Conservation (phyloP, 2,888 invertebrate species). For the Zele albiditarsus region DNA sequence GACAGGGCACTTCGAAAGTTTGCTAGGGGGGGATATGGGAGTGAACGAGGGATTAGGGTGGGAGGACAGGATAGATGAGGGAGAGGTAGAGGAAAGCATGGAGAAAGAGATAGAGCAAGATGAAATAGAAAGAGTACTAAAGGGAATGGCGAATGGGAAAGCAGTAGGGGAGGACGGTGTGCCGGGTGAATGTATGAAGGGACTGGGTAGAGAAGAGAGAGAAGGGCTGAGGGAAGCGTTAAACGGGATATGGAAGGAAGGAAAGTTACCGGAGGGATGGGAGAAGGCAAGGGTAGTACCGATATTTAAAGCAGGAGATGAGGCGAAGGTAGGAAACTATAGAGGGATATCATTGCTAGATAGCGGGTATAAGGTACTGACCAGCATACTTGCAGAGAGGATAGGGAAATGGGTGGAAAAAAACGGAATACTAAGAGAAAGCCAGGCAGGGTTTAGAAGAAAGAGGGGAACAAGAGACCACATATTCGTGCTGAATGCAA, state of each 20-base stretch:
- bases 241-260: slow-evolving; percentile 14
- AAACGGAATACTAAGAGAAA: neutral
- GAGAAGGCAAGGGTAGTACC: slow-evolving; percentile 31
- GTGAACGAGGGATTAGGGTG: slow-evolving; percentile 14
- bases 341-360: slow-evolving; percentile 30
- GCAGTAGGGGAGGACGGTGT: slow-evolving; percentile 33
- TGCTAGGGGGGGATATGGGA: slow-evolving; percentile 18
- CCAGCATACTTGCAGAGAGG: slow-evolving; percentile 24
- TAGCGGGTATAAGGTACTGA: slow-evolving; percentile 22
- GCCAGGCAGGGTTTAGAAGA: slow-evolving; percentile 1
- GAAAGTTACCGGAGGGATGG: slow-evolving; percentile 21
- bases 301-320: slow-evolving; percentile 25
- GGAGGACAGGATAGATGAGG: slow-evolving; percentile 14
- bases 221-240: slow-evolving; percentile 5
- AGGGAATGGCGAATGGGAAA: neutral
- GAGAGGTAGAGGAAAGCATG: neutral
- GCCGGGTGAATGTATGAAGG: neutral
- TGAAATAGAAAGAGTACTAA: neutral
- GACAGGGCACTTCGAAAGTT: neutral
- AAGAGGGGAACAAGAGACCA: slow-evolving; percentile 18
- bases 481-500: slow-evolving; percentile 4
- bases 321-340: neutral
- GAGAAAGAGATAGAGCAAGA: neutral
- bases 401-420: slow-evolving; percentile 19
- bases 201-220: neutral